Percentiles rank a stretch among this genome's conserved stretches.
These are phyloP conservation scores for Hephaestus fuliginosus DNA, from an alignment of 2,797 vertebrate genomes.

Conservation along the genomic window DNA sequence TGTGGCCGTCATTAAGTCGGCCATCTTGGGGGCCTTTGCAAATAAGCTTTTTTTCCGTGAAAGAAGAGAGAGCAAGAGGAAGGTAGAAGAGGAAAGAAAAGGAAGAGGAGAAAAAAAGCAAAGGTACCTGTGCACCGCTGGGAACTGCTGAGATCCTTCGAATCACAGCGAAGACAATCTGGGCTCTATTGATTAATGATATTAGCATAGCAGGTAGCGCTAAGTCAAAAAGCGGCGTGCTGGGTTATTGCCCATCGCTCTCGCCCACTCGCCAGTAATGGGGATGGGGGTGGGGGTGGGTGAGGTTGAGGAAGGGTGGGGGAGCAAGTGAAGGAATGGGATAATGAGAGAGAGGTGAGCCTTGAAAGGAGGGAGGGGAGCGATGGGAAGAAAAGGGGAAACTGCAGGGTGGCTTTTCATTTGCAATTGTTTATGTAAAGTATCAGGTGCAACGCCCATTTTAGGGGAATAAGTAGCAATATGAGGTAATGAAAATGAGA, in stretches of 20 bases:
- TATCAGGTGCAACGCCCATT: constrained; percentile 62
- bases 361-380: constrained; percentile 60
- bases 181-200: constrained; percentile 99
- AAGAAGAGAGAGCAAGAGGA: constrained; percentile 59
- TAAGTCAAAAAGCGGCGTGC: constrained; percentile 86
- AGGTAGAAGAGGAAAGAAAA: constrained; percentile 68
- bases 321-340: constrained; percentile 63
- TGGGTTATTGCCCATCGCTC: constrained; percentile 89
- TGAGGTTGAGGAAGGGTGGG: not conserved
- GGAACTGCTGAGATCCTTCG: constrained; percentile 93
- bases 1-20: constrained; percentile 99
- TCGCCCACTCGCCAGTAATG: constrained; percentile 77
- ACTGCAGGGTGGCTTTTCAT: constrained; percentile 83
- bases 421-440: constrained; percentile 84
- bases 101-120: constrained; percentile 71
- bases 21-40: constrained; percentile 97
- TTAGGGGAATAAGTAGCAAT: constrained; percentile 70
- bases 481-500: constrained; percentile 73
- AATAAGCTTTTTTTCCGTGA: constrained; percentile 91
- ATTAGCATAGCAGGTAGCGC: constrained; percentile 98
- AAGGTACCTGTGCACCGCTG: constrained; percentile 91
- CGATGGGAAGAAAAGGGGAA: constrained; percentile 59
- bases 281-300: constrained; percentile 27
- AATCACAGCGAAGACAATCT: constrained; percentile 92
- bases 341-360: constrained; percentile 76